These are phyloP conservation scores for Drosophila obscura DNA, from an alignment of 1,140 invertebrate genomes.

Conservation along the genomic window DNA sequence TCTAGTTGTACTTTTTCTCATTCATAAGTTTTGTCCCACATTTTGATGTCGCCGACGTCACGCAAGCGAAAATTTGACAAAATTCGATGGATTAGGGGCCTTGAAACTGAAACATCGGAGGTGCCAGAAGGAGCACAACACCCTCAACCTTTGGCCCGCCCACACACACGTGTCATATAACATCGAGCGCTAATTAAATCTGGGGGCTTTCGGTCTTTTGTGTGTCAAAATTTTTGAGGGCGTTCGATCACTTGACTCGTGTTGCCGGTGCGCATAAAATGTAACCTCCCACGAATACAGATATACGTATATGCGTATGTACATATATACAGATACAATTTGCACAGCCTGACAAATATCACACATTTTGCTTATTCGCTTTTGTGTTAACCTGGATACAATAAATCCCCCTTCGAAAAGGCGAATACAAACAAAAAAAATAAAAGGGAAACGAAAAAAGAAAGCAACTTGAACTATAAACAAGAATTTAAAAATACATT, in stretches of 20 bases:
- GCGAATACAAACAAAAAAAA: not conserved
- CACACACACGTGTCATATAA: constrained; percentile 63
- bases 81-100: constrained; percentile 18
- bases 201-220: constrained; percentile 7
- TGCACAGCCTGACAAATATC: constrained; percentile 47
- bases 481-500: constrained; percentile 69
- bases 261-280: constrained; percentile 61
- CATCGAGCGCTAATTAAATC: constrained; percentile 55
- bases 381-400: constrained; percentile 34
- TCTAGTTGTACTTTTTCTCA: constrained; percentile 35
- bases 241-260: constrained; percentile 69
- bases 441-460: constrained; percentile 5
- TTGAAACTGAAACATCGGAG: constrained; percentile 17
- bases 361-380: constrained; percentile 41
- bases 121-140: constrained; percentile 6
- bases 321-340: constrained; percentile 19
- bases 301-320: not conserved
- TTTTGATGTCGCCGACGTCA: constrained; percentile 53
- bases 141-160: constrained; percentile 56
- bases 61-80: constrained; percentile 21
- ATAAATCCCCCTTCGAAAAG: constrained; percentile 32
- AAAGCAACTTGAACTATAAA: constrained; percentile 42
- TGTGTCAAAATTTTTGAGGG: constrained; percentile 37
- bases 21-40: constrained; percentile 50
- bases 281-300: constrained; percentile 16